Conservation (phyloP, 2,888 invertebrate species). For the Heteromurus nitidus region DNA sequence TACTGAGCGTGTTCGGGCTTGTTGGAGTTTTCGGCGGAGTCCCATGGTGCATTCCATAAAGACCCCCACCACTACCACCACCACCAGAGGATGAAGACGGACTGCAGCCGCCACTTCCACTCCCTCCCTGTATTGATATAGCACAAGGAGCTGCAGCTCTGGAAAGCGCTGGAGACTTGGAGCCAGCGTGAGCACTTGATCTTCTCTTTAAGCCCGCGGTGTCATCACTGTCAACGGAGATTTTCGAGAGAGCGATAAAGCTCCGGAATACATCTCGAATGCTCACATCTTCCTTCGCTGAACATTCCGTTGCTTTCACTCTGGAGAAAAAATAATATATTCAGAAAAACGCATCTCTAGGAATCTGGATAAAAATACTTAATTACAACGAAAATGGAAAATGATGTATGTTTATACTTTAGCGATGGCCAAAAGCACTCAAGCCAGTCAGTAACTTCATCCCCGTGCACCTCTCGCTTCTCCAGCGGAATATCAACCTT, state of each 20-base stretch:
- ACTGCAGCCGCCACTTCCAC: slow-evolving; percentile 48
- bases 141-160: slow-evolving; percentile 13
- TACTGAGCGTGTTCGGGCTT: slow-evolving; percentile 32
- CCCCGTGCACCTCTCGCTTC: slow-evolving; percentile 81
- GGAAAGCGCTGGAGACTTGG: slow-evolving; percentile 61
- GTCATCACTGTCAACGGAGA: slow-evolving; percentile 57
- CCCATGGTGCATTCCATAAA: no score
- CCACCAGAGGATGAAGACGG: no score
- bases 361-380: no score
- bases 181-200: slow-evolving; percentile 82
- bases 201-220: slow-evolving; percentile 80
- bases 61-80: no score
- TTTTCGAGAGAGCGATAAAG: slow-evolving; percentile 81
- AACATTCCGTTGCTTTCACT: slow-evolving; percentile 86
- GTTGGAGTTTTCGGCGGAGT: slow-evolving; percentile 51
- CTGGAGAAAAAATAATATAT: no score
- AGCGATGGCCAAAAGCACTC: slow-evolving; percentile 85
- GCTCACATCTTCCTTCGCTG: slow-evolving; percentile 86
- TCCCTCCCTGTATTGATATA: slow-evolving; percentile 22
- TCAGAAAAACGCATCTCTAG: no score
- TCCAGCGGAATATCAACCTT: slow-evolving; percentile 82
- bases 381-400: no score
- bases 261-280: slow-evolving; percentile 88
- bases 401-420: no score
- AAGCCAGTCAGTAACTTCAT: slow-evolving; percentile 89